Evolutionary conservation across 2,113 vertebrate species (phyloP).

Genomic region (Ctenodactylus gundi): DNA sequence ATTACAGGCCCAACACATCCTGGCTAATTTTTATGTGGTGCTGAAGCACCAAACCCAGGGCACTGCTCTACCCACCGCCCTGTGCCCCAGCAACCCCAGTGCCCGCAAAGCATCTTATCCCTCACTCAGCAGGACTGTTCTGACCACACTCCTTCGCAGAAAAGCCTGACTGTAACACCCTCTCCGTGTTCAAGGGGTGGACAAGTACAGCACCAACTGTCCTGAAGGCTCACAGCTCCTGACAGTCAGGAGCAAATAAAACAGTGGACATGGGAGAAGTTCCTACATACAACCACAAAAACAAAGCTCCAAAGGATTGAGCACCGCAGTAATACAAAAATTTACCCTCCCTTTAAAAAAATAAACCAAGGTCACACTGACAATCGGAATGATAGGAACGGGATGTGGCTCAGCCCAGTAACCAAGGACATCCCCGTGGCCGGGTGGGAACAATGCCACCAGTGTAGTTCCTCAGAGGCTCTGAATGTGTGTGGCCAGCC

Average conservation of each 20-base stretch:
- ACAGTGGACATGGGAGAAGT: neutral
- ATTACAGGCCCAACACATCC: too few species aligned
- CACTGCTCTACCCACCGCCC: too few species aligned
- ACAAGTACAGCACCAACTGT: neutral
- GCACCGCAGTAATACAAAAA: neutral
- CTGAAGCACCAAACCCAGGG: too few species aligned
- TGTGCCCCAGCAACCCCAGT: too few species aligned
- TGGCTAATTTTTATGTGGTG: too few species aligned
- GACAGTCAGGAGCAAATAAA: neutral
- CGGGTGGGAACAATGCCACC: too few species aligned
- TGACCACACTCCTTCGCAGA: neutral
- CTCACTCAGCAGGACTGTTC: neutral
- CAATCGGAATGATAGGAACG: neutral
- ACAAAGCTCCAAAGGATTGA: neutral
- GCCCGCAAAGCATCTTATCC: neutral
- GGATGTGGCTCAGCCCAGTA: neutral
- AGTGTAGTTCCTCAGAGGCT: too few species aligned
- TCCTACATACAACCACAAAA: neutral
- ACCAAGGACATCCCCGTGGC: neutral
- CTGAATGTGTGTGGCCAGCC: too few species aligned
- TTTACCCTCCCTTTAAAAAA: slow-evolving; percentile 7
- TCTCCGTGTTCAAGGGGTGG: neutral
- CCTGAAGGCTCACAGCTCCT: neutral
- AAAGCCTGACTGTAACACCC: neutral
- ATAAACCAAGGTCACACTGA: neutral